These are phyloP conservation scores for Linhomoeus sp. DNA, from an alignment of 2,888 invertebrate genomes.

Conservation along the genomic window DNA sequence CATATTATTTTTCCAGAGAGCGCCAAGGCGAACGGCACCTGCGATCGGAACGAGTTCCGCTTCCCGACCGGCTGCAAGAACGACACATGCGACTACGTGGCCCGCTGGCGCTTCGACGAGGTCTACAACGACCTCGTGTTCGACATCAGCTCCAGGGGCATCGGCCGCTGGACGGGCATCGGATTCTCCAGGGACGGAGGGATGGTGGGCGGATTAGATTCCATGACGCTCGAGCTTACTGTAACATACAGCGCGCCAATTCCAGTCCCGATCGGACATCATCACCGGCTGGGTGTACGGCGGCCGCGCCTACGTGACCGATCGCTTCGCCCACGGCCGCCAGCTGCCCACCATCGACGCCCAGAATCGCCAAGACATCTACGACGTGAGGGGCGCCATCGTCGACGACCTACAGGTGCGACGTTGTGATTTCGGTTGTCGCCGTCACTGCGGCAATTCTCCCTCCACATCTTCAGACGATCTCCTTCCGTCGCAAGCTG, in stretches of 20 bases:
- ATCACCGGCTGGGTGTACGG: constrained; percentile 26
- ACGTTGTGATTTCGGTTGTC: background rate
- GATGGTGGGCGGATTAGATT: constrained; percentile 8
- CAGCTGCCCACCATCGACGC: constrained; percentile 26
- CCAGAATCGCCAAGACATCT: constrained; percentile 22
- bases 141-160: constrained; percentile 20
- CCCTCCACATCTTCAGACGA: constrained; percentile 12
- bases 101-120: constrained; percentile 21
- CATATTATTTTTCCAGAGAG: no score
- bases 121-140: constrained; percentile 18
- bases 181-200: constrained; percentile 19
- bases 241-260: no score
- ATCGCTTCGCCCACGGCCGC: constrained; percentile 23
- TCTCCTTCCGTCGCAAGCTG: constrained; percentile 20
- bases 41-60: constrained; percentile 21
- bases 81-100: constrained; percentile 22
- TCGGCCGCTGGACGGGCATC: constrained; percentile 29
- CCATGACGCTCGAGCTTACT: background rate
- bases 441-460: background rate
- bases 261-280: no score
- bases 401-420: constrained; percentile 21
- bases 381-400: constrained; percentile 16
- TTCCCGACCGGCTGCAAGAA: constrained; percentile 21
- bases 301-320: constrained; percentile 21
- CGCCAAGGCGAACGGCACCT: constrained; percentile 5